Conservation (phyloP, 1,140 invertebrate species). For the Microvelia longipes region DNA sequence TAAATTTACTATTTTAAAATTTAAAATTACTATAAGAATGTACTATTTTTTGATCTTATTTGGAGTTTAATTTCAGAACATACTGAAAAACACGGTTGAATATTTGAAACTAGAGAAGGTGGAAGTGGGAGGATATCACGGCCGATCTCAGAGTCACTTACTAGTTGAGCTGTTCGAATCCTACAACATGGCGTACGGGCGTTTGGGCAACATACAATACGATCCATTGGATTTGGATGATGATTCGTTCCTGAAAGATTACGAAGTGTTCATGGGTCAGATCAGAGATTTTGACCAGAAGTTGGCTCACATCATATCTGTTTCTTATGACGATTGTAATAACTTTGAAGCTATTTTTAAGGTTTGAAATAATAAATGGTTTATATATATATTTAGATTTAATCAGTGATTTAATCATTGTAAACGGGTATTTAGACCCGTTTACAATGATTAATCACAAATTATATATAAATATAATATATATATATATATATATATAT, state of each 20-base stretch:
- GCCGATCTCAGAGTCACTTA: constrained; percentile 42
- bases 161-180: constrained; percentile 46
- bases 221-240: constrained; percentile 53
- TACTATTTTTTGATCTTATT: too few species aligned
- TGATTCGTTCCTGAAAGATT: constrained; percentile 43
- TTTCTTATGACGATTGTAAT: constrained; percentile 59
- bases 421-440: too few species aligned
- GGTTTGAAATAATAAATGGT: too few species aligned
- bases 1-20: too few species aligned
- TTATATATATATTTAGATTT: too few species aligned
- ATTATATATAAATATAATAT: too few species aligned
- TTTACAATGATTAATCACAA: too few species aligned
- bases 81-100: constrained; percentile 26
- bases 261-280: constrained; percentile 37
- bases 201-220: constrained; percentile 50
- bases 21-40: too few species aligned
- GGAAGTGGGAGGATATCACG: constrained; percentile 63
- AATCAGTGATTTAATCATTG: too few species aligned
- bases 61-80: neutral
- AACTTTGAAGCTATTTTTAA: constrained; percentile 48
- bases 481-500: too few species aligned
- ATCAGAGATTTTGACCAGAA: constrained; percentile 53
- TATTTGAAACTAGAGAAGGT: constrained; percentile 77
- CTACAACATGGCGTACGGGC: constrained; percentile 50
- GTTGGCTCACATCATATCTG: constrained; percentile 55